Base-by-base conservation (phyloP, 2,888 invertebrate species). In the Caenorhabditis sp. region DNA sequence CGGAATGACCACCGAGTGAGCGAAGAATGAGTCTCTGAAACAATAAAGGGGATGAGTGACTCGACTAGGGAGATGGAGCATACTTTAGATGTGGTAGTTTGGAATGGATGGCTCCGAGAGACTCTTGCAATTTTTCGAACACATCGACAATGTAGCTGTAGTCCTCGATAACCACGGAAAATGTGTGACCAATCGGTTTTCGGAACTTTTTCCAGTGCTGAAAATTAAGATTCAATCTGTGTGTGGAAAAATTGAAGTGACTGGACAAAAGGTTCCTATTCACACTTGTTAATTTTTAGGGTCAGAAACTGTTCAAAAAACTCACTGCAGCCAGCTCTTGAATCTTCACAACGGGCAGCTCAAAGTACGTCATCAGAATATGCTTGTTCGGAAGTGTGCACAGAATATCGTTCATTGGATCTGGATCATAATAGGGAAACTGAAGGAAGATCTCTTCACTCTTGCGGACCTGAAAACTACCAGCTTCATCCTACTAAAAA, bases 391-490 rank as follows among this genome's bases (percentile, higher is more conserved):
- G 31, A 16, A 73, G 49, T 7, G 44, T 41, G 24, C 19, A n/a
- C 1, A 61, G 8, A 6, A 51, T 0, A n/a, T 19, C 31, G 10
- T 73, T 24, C 24, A 73, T 16, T 14, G 61, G 61, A 5, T 47
- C 49, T 19, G 61, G 31, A 10, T 73, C 38, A 16, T 51, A 51
- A 12, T 51, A 63, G 0, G 73, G 73, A 19, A 73, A 63, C 12
- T 63, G 61, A 6, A 73, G 35, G n/a, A 35, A 22, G 22, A 73
- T 14, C 10, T 26, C n/a, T 6, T 51, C 10, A 16, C 47, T 26
- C 0, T 22, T 61, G 19, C 8, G n/a, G 6, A 73, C 51, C 73
- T 73, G 19, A 59, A 44, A 47, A 47, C 5, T 19, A 19, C 7
- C 19, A 7, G n/a, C 5, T n/a, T 47, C 12, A 10, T 38, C 38